Conservation (phyloP, 2,888 invertebrate genomes). For the Sipha maydis region DNA sequence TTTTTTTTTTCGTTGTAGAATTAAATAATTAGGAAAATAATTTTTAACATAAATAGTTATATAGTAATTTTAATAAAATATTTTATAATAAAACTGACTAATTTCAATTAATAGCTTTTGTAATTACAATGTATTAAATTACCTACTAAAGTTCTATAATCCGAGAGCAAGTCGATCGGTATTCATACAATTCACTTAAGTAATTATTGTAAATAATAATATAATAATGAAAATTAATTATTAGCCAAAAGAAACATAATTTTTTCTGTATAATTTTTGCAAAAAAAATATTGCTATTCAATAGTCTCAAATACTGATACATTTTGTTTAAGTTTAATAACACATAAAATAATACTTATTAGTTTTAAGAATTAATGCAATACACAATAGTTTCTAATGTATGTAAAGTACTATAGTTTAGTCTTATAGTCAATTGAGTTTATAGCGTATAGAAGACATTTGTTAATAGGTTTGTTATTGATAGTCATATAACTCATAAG, state of each 20-base stretch:
- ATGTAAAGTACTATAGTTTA: background rate
- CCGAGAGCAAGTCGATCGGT: too few species aligned
- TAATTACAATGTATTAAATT: too few species aligned
- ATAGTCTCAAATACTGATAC: background rate
- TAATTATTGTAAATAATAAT: background rate
- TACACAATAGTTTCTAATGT: slow-evolving; percentile 38
- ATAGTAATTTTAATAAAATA: background rate
- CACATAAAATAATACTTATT: slow-evolving; percentile 41
- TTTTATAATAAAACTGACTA: background rate
- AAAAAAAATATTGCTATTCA: background rate
- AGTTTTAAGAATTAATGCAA: slow-evolving; percentile 22
- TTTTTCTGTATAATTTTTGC: background rate
- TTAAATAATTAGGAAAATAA: background rate
- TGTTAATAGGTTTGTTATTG: slow-evolving; percentile 57
- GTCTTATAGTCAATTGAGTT: too few species aligned
- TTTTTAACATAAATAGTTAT: background rate
- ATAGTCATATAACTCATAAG: background rate
- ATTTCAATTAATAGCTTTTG: too few species aligned
- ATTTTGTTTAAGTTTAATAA: background rate
- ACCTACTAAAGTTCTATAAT: too few species aligned
- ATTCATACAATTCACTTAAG: background rate
- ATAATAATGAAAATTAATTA: background rate
- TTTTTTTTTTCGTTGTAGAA: background rate
- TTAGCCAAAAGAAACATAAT: background rate
- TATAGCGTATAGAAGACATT: slow-evolving; percentile 9